Percentiles rank a stretch among this genome's conserved stretches.
These are phyloP conservation scores for Pipa parva DNA, from an alignment of 2,113 vertebrate genomes.

Conservation along the genomic window DNA sequence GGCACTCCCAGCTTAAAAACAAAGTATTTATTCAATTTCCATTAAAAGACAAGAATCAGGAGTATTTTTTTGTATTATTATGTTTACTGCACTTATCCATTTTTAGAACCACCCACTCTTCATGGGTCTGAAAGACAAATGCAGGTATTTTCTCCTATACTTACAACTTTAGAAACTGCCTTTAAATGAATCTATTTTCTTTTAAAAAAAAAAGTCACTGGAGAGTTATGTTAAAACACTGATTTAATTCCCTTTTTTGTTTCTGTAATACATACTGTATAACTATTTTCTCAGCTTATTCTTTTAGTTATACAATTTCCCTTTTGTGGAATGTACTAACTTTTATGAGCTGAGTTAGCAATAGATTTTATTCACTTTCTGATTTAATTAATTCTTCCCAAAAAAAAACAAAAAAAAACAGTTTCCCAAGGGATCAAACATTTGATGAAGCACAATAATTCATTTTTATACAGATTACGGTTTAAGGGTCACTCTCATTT, in stretches of 20 bases:
- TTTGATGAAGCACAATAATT: slow-evolving; percentile 26
- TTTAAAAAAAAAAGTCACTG: neutral
- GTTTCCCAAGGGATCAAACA: neutral
- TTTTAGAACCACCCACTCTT: neutral
- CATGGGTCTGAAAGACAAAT: neutral
- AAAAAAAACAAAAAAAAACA: too few species aligned
- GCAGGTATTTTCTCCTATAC: slow-evolving; percentile 22
- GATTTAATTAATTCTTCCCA: slow-evolving; percentile 39
- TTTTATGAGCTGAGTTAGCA: slow-evolving; percentile 41
- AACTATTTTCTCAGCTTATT: slow-evolving; percentile 18
- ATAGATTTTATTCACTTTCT: slow-evolving; percentile 41
- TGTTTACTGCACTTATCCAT: too few species aligned
- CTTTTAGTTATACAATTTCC: slow-evolving; percentile 29
- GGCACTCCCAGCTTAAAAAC: too few species aligned
- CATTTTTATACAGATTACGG: slow-evolving; percentile 34
- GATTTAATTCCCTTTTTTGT: slow-evolving; percentile 27
- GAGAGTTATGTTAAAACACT: neutral
- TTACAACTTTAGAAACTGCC: slow-evolving; percentile 8
- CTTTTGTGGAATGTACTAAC: slow-evolving; percentile 37
- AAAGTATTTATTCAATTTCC: too few species aligned
- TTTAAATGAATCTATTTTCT: slow-evolving; percentile 3
- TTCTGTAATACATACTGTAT: slow-evolving; percentile 12
- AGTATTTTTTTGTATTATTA: too few species aligned
- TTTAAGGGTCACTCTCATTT: slow-evolving; percentile 20
- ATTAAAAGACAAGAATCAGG: too few species aligned